A percentile compares a stretch with the other conserved stretches of the same genome.
These are phyloP conservation scores for Pterophyllum scalare DNA, from an alignment of 2,113 vertebrate species.

Conservation along the genomic window DNA sequence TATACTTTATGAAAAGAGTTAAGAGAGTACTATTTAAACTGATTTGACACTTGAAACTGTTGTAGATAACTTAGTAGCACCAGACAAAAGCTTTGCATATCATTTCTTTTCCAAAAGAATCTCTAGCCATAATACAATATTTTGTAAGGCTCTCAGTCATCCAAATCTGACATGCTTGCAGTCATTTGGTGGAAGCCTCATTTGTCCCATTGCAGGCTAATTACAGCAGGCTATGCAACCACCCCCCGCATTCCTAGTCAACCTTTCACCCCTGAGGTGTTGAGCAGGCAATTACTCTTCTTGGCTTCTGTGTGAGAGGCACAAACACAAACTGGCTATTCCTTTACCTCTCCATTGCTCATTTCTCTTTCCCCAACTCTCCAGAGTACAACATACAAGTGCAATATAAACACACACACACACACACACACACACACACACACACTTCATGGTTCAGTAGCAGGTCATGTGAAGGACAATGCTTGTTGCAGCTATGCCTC, in stretches of 20 bases:
- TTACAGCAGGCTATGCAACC: slow-evolving; percentile 74
- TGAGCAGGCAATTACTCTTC: slow-evolving; percentile 81
- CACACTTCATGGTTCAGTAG: slow-evolving; percentile 34
- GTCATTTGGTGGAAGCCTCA: slow-evolving; percentile 54
- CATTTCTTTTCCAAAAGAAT: background rate
- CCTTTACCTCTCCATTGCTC: slow-evolving; percentile 23
- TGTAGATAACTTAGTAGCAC: background rate
- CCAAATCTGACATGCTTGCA: slow-evolving; percentile 39
- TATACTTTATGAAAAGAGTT: slow-evolving; percentile 38
- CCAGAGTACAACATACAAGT: slow-evolving; percentile 27
- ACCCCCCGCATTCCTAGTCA: slow-evolving; percentile 63
- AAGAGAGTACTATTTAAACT: slow-evolving; percentile 15
- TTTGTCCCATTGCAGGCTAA: slow-evolving; percentile 73
- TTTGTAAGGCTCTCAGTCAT: slow-evolving; percentile 42
- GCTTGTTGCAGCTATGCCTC: slow-evolving; percentile 27
- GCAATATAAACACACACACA: slow-evolving; percentile 39
- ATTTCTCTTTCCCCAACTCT: slow-evolving; percentile 18
- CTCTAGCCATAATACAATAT: slow-evolving; percentile 32
- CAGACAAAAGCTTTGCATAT: background rate
- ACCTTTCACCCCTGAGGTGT: slow-evolving; percentile 79
- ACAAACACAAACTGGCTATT: slow-evolving; percentile 61
- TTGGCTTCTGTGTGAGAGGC: slow-evolving; percentile 75
- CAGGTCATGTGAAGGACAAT: slow-evolving; percentile 27
- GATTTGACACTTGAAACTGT: slow-evolving; percentile 19
- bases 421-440: background rate